Conservation (phyloP, 2,888 invertebrate species). For the Meteorus cinctellus region DNA sequence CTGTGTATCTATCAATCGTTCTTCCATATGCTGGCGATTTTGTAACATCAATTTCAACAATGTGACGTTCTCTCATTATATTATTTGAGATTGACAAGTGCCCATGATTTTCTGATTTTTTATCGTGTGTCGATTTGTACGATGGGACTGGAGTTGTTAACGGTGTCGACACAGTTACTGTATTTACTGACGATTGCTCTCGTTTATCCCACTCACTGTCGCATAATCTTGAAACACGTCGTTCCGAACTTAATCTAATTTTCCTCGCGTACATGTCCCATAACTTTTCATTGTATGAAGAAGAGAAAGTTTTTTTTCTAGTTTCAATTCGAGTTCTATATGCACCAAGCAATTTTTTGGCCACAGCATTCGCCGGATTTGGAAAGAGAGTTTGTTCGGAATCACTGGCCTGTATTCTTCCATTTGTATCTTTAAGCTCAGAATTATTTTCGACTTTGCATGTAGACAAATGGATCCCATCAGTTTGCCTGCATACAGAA, state of each 20-base stretch:
- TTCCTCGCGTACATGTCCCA: constrained; percentile 74
- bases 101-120: constrained; percentile 47
- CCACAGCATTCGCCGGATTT: constrained; percentile 29
- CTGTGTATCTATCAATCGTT: constrained; percentile 61
- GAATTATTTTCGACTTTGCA: constrained; percentile 57
- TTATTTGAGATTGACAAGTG: constrained; percentile 4
- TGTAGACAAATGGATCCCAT: constrained; percentile 59
- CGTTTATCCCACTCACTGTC: constrained; percentile 36
- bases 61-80: constrained; percentile 6
- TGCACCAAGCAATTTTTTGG: constrained; percentile 22
- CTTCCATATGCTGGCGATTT: constrained; percentile 39
- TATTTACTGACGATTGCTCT: constrained; percentile 54
- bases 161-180: constrained; percentile 67
- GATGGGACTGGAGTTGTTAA: constrained; percentile 67
- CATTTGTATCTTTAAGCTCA: constrained; percentile 32
- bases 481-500: constrained; percentile 65
- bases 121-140: constrained; percentile 64
- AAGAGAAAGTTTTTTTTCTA: constrained; percentile 34
- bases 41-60: constrained; percentile 30
- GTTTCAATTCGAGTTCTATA: constrained; percentile 14
- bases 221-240: constrained; percentile 64
- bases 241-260: constrained; percentile 49
- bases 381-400: constrained; percentile 24
- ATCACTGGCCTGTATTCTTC: constrained; percentile 59
- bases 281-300: constrained; percentile 55